phyloP scores from a whole-genome alignment of 2,888 invertebrate species.

The Sepioteuthis lessoniana region DNA sequence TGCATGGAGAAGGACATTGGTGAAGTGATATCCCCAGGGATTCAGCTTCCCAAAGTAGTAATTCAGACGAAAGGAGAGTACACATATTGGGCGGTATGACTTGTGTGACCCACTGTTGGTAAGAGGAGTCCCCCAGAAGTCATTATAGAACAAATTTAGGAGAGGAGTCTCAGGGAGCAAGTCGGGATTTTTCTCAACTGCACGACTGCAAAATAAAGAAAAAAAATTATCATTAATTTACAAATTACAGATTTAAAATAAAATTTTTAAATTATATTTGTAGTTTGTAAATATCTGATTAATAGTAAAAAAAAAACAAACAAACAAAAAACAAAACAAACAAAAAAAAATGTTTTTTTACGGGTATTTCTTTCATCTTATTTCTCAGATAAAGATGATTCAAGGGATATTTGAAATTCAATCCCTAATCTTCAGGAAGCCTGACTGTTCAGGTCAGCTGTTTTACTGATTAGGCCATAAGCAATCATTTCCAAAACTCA shows the following conservation, averaged over 20 bases:
- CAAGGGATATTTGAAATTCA: no score
- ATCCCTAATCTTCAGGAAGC: no score
- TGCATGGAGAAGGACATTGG: constrained; percentile 90
- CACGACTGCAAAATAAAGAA: constrained; percentile 83
- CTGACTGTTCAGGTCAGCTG: no score
- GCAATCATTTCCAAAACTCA: no score
- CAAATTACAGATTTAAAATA: neutral
- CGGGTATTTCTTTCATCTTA: no score
- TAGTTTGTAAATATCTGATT: neutral
- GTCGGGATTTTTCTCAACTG: constrained; percentile 95
- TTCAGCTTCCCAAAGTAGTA: constrained; percentile 80
- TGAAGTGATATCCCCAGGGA: constrained; percentile 84
- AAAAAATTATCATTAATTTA: constrained; percentile 1
- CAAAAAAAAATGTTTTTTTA: no score
- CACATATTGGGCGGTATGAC: constrained; percentile 94
- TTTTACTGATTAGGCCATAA: no score
- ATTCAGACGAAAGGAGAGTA: constrained; percentile 90
- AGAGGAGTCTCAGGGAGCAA: constrained; percentile 86
- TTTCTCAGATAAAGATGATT: no score
- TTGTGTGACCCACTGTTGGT: constrained; percentile 95
- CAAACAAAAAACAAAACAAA: no score
- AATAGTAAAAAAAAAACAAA: neutral
- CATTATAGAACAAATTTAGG: constrained; percentile 88
- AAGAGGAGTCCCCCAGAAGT: constrained; percentile 98
- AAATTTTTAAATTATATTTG: neutral